These are phyloP conservation scores for human DNA, from an alignment of 2,113 vertebrate species.

Conservation along the genomic window GRCh38 chr4:165851001-165851500, in stretches of 20 bases:
- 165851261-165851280: neutral
- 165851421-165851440: neutral
- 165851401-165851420: neutral
- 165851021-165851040: neutral
- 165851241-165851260: neutral
- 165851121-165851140: neutral
- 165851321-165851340: neutral
- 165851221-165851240: neutral
- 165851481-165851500: neutral
- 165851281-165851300: neutral
- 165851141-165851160: neutral
- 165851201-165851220: neutral
- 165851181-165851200: neutral
- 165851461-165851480: neutral
- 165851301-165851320: neutral
- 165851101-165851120: conserved; percentile 30
- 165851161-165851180: neutral
- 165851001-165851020: conserved; percentile 9
- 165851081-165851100: neutral
- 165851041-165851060: neutral
- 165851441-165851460: neutral
- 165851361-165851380: neutral
- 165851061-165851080: neutral
- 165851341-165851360: neutral
- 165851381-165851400: neutral